Conservation (phyloP, 37 sponge, comb jelly and placozoan species). For the Eunapius fragilis region DNA sequence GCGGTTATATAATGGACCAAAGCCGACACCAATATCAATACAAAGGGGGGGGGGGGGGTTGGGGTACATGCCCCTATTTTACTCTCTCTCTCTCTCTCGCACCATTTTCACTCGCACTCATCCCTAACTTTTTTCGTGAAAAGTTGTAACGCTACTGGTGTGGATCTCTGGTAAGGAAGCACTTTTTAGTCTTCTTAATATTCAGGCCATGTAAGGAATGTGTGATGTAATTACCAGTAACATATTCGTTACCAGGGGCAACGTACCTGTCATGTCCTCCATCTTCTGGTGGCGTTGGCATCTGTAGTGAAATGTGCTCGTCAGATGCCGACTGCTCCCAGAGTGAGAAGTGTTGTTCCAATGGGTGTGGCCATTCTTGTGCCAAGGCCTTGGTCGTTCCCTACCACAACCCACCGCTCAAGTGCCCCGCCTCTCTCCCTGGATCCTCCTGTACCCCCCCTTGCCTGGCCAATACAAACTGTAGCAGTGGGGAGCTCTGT, state of each 20-base stretch:
- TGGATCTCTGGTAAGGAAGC: no score
- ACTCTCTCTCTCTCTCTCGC: no score
- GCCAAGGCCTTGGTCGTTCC: slow-evolving; percentile 23
- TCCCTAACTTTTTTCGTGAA: no score
- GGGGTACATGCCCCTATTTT: no score
- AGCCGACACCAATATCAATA: no score
- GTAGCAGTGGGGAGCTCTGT: slow-evolving; percentile 29
- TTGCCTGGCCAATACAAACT: background rate
- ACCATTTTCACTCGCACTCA: no score
- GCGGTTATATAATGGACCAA: no score
- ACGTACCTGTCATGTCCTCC: slow-evolving; percentile 10
- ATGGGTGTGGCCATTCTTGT: slow-evolving; percentile 64
- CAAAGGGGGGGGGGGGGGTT: no score
- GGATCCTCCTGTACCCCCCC: background rate
- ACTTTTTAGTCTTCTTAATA: background rate
- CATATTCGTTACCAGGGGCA: background rate
- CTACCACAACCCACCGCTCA: slow-evolving; percentile 19
- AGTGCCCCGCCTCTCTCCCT: slow-evolving; percentile 20
- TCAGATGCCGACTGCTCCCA: slow-evolving; percentile 30
- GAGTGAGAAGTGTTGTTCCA: slow-evolving; percentile 48
- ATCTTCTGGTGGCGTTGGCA: slow-evolving; percentile 18
- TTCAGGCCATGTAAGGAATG: background rate
- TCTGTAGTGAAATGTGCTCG: slow-evolving; percentile 41
- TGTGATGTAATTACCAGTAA: no score
- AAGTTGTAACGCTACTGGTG: no score